These are phyloP conservation scores for Acronicta psi DNA, from an alignment of 2,888 invertebrate genomes.

Conservation along the genomic window DNA sequence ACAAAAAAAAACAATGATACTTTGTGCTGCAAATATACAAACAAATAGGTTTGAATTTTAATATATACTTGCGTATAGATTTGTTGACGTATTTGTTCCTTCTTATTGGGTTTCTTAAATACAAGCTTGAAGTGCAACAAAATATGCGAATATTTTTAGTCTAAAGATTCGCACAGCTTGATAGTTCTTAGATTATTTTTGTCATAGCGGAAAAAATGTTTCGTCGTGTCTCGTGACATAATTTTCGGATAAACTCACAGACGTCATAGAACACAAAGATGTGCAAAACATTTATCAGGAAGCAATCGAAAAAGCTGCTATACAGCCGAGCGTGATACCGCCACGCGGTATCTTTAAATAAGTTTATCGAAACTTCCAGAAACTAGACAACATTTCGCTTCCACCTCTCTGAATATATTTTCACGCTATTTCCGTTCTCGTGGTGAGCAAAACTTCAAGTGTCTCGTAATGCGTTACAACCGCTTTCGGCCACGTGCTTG, in stretches of 20 bases:
- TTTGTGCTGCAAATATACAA: too few relatives aligned
- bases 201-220: constrained; percentile 17
- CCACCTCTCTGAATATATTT: constrained; percentile 38
- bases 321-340: constrained; percentile 24
- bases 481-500: constrained; percentile 37
- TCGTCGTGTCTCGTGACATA: constrained; percentile 31
- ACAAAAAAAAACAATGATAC: too few relatives aligned
- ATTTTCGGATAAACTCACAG: constrained; percentile 27
- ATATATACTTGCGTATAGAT: too few relatives aligned
- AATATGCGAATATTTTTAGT: neutral
- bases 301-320: constrained; percentile 32
- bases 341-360: constrained; percentile 52
- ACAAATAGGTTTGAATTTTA: too few relatives aligned
- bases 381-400: constrained; percentile 30
- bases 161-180: neutral
- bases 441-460: constrained; percentile 28
- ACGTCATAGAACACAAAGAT: constrained; percentile 45
- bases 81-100: too few relatives aligned
- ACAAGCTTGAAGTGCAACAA: neutral
- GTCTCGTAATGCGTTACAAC: constrained; percentile 40
- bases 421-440: constrained; percentile 45
- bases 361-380: constrained; percentile 48
- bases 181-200: constrained; percentile 17
- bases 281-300: constrained; percentile 50
- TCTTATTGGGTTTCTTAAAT: too few relatives aligned